These are phyloP conservation scores for Ctenoplectra terminalis DNA, from an alignment of 1,140 invertebrate genomes.

Conservation along the genomic window DNA sequence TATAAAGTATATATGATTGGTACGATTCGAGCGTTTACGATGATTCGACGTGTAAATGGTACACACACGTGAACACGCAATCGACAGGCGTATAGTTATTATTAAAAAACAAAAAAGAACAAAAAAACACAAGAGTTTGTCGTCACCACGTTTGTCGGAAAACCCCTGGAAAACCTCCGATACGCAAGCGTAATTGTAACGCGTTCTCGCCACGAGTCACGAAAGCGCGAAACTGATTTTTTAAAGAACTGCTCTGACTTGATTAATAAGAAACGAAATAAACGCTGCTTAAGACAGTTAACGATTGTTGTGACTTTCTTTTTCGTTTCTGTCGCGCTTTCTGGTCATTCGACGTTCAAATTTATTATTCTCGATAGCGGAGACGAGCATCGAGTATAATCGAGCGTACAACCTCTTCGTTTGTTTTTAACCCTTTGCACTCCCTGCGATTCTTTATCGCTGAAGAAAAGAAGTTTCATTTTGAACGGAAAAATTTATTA, in stretches of 20 bases:
- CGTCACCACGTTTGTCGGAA: not conserved
- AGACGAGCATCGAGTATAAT: not conserved
- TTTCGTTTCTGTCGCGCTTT: not conserved
- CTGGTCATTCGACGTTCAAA: not conserved
- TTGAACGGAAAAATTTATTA: too few species aligned
- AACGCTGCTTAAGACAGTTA: constrained; percentile 74
- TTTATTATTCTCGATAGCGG: not conserved
- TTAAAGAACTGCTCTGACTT: constrained; percentile 69
- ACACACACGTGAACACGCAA: constrained; percentile 21
- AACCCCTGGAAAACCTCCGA: constrained; percentile 17
- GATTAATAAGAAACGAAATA: constrained; percentile 73
- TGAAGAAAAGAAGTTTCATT: too few species aligned
- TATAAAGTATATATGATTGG: constrained; percentile 27
- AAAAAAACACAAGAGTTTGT: not conserved
- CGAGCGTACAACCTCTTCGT: too few species aligned
- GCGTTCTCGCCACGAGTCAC: constrained; percentile 62
- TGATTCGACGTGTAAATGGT: constrained; percentile 48
- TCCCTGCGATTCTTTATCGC: too few species aligned
- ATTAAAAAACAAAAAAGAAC: not conserved
- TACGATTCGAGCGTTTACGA: constrained; percentile 52
- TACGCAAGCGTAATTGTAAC: constrained; percentile 50
- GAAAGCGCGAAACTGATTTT: constrained; percentile 69
- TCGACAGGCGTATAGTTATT: constrained; percentile 1
- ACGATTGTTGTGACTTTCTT: not conserved
- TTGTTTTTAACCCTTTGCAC: too few species aligned